These are phyloP conservation scores for Acanthis flammea DNA, from an alignment of 2,797 vertebrate species.

Conservation along the genomic window DNA sequence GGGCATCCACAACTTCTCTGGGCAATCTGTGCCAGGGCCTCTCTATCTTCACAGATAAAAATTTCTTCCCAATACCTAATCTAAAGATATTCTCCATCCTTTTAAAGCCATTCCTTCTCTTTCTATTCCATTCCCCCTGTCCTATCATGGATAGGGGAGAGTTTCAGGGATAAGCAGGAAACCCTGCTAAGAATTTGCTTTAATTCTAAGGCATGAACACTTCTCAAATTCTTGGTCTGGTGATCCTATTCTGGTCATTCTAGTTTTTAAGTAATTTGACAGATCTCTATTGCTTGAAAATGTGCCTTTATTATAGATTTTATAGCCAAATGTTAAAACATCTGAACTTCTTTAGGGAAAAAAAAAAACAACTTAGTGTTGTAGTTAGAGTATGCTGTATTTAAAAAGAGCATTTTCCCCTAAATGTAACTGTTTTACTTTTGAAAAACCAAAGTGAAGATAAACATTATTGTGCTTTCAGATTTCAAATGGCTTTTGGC, in stretches of 20 bases:
- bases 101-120: not conserved
- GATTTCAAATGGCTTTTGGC: constrained; percentile 19
- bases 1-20: not conserved
- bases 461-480: not conserved
- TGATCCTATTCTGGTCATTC: not conserved
- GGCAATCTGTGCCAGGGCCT: rapidly evolving
- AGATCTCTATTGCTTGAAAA: not conserved
- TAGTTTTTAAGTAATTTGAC: not conserved
- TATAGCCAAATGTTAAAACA: not conserved
- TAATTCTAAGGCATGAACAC: not conserved
- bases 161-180: not conserved
- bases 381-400: not conserved
- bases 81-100: not conserved
- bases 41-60: not conserved
- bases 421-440: not conserved
- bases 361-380: not conserved
- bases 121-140: not conserved
- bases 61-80: not conserved
- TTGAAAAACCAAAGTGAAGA: not conserved
- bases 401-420: not conserved
- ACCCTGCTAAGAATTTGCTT: not conserved
- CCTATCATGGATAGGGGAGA: not conserved
- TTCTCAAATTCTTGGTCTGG: not conserved
- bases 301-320: not conserved
- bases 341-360: not conserved